Evolutionary conservation across 2,888 invertebrate genomes (phyloP).

Genomic region (Erebia palarica): DNA sequence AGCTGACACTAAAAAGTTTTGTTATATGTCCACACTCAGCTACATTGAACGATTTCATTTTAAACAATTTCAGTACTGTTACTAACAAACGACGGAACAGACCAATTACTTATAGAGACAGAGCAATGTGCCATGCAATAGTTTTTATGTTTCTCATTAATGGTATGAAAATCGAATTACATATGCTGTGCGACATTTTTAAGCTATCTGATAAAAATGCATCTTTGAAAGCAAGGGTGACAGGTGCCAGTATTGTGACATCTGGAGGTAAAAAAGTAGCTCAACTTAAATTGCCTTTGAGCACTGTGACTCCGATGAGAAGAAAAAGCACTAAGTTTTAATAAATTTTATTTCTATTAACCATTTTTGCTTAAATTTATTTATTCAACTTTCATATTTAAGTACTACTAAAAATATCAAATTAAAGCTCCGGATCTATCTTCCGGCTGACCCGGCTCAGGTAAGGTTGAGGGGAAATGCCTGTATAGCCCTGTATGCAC

Average conservation of each 20-base stretch:
- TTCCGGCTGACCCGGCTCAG: too few relatives aligned
- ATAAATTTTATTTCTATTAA: slow-evolving; percentile 19
- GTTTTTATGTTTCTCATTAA: slow-evolving; percentile 66
- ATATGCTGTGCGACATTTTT: slow-evolving; percentile 53
- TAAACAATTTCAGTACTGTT: slow-evolving; percentile 56
- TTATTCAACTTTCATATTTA: too few relatives aligned
- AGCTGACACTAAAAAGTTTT: slow-evolving; percentile 58
- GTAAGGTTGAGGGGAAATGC: too few relatives aligned
- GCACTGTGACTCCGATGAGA: slow-evolving; percentile 45
- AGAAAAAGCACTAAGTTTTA: slow-evolving; percentile 62
- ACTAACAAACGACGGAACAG: slow-evolving; percentile 53
- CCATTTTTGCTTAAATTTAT: background rate
- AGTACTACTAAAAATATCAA: too few relatives aligned
- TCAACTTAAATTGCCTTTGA: slow-evolving; percentile 64
- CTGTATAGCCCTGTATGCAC: too few relatives aligned
- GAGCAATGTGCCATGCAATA: slow-evolving; percentile 63
- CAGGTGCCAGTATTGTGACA: slow-evolving; percentile 56
- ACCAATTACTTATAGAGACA: slow-evolving; percentile 64
- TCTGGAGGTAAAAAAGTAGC: slow-evolving; percentile 54
- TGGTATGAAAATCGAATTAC: slow-evolving; percentile 62
- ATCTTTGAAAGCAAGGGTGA: slow-evolving; percentile 55
- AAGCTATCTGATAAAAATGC: slow-evolving; percentile 57
- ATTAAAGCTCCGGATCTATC: too few relatives aligned
- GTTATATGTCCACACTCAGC: slow-evolving; percentile 53
- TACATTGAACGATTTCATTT: slow-evolving; percentile 60